Percentiles rank a stretch among this genome's conserved stretches.
Evolutionary conservation across 2,888 invertebrate genomes (phyloP).

Genomic region (Bugula neritina): DNA sequence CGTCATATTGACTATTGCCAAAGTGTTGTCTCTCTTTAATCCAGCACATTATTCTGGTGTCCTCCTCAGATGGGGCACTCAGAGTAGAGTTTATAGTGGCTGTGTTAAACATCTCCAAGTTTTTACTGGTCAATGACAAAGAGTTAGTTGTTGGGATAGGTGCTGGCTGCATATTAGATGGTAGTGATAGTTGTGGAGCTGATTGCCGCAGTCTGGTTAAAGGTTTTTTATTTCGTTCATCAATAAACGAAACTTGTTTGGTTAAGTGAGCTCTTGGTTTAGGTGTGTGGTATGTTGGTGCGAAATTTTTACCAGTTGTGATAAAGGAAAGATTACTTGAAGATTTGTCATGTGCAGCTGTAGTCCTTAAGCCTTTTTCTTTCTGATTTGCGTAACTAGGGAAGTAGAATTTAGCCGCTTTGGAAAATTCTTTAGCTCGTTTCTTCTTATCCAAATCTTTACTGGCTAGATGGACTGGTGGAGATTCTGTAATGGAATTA

Average conservation of each 20-base stretch:
- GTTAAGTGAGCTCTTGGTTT: not conserved
- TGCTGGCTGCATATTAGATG: not conserved
- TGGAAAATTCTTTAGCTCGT: not conserved
- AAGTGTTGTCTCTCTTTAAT: slow-evolving; percentile 6
- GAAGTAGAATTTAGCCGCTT: slow-evolving; percentile 9
- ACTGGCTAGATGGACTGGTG: not conserved
- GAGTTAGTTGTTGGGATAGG: not conserved
- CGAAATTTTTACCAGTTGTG: not conserved
- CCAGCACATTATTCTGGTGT: not conserved
- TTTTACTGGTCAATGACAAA: not conserved
- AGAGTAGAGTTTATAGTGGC: not conserved
- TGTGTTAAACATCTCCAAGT: slow-evolving; percentile 25
- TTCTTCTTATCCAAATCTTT: not conserved
- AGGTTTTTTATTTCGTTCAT: not conserved
- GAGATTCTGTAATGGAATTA: not conserved
- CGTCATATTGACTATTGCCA: not conserved
- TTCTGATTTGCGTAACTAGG: slow-evolving; percentile 15
- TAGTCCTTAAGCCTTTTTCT: not conserved
- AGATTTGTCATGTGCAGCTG: not conserved
- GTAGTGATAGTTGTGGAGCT: not conserved
- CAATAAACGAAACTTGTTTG: slow-evolving; percentile 18
- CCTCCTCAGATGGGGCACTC: slow-evolving; percentile 12
- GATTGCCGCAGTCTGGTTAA: not conserved
- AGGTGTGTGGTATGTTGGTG: not conserved
- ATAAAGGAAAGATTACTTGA: not conserved